Percentiles rank a stretch among this genome's conserved stretches.
phyloP scores from a whole-genome alignment of 1,140 invertebrate species.

The Eriocheir sinensis region DNA sequence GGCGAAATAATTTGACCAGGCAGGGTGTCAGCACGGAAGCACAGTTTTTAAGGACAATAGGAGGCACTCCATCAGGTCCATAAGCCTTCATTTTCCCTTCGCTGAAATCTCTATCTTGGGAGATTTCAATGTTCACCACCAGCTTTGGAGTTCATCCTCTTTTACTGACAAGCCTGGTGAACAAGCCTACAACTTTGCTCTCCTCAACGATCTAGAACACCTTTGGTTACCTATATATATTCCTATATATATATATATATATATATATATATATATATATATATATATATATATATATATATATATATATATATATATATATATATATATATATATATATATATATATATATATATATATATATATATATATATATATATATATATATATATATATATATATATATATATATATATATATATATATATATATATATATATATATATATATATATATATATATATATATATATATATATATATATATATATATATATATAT shows the following conservation, averaged over 20 bases:
- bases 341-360: not conserved
- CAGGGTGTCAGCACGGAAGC: too few species aligned
- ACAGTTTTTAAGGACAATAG: too few species aligned
- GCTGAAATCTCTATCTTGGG: too few species aligned
- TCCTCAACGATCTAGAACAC: not conserved
- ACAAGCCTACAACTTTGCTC: too few species aligned
- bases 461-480: constrained; percentile 18
- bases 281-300: constrained; percentile 42
- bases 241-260: constrained; percentile 37
- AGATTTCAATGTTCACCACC: too few species aligned
- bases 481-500: not conserved
- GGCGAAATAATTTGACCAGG: too few species aligned
- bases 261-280: constrained; percentile 45
- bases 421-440: not conserved
- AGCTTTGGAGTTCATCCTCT: too few species aligned
- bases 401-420: constrained; percentile 2
- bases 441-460: not conserved
- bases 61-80: too few species aligned
- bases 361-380: constrained; percentile 4
- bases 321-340: not conserved
- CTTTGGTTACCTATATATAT: not conserved
- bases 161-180: too few species aligned
- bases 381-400: constrained; percentile 42
- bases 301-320: not conserved
- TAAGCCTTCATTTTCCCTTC: too few species aligned